Base-by-base conservation (phyloP, 2,113 vertebrate species). In the Aptenodytes forsteri region DNA sequence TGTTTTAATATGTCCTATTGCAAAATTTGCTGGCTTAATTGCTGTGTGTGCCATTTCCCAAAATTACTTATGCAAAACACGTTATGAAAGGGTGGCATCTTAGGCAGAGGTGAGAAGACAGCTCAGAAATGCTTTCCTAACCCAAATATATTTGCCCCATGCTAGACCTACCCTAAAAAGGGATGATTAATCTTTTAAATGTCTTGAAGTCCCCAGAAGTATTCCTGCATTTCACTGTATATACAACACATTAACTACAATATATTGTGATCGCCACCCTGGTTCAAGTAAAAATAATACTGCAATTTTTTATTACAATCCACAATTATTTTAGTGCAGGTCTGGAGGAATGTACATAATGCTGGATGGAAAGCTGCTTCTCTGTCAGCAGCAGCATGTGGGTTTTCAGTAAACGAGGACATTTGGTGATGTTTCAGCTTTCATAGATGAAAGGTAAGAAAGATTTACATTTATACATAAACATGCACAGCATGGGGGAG, bases 381-480 rank as follows among this genome's bases (percentile, higher is more conserved):
- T 65, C 65, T 77, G 42, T 65, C 71, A 73, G 34, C 49, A 67
- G 61, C 67, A 77, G 50, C 52, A 30, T 79, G 42, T 89, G 89
- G 40, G 29, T 85, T 97, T 95, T 95, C 73, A 56, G 62, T 93
- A 75, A 79, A 69, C 0, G 8, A 76, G 73, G 49, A 72, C 73
- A 73, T 87, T 72, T 82, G 87, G 70, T 96, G 67, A 79, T 87
- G 77, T 94, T 97, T 93, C 77, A 61, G 30, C 70, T 92, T 92
- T 84, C 95, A 85, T n/a, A 85, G 93, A 62, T 93, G 89, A 94
- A 94, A 96, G 91, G 70, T 95, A 92, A 87, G 80, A 72, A 93
- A 54, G 54, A 87, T 96, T 96, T 96, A 89, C 81, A 83, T 96
- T 95, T 93, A 69, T 79, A 85, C 66, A 91, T 96, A 95, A 96